Percentiles rank a stretch among this genome's conserved stretches.
Conservation (phyloP, 2,797 vertebrate genomes). For the Catharus ustulatus region DNA sequence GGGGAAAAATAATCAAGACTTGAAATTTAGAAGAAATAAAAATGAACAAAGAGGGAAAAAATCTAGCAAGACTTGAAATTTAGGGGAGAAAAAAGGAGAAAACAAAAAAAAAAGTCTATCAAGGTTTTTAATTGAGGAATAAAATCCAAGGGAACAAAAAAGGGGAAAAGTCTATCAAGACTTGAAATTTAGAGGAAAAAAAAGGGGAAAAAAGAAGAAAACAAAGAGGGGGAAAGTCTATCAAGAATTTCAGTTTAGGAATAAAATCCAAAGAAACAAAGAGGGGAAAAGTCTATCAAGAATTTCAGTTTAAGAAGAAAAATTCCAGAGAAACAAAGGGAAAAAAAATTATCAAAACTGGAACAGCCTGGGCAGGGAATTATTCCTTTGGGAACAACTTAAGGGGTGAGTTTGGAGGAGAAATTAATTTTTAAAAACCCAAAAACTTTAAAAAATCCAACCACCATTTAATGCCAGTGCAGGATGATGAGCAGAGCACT, state of each 20-base stretch:
- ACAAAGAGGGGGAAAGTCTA: too few relatives aligned
- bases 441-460: not conserved
- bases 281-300: too few relatives aligned
- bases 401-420: not conserved
- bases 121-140: too few relatives aligned
- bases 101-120: too few relatives aligned
- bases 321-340: not conserved
- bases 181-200: not conserved
- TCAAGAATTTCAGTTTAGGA: not conserved
- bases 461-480: rapidly evolving
- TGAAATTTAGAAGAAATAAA: too few relatives aligned
- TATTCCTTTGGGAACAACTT: not conserved
- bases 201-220: too few relatives aligned
- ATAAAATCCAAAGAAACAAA: not conserved
- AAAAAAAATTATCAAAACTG: not conserved
- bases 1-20: too few relatives aligned
- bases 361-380: not conserved
- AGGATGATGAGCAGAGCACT: rapidly evolving
- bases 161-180: not conserved
- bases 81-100: not conserved
- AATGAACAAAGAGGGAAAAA: too few relatives aligned
- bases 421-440: rapidly evolving
- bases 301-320: not conserved
- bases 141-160: not conserved
- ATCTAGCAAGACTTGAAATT: too few relatives aligned